Evolutionary conservation across 2,888 invertebrate species (phyloP).

Genomic region (Lomographa bimaculata): DNA sequence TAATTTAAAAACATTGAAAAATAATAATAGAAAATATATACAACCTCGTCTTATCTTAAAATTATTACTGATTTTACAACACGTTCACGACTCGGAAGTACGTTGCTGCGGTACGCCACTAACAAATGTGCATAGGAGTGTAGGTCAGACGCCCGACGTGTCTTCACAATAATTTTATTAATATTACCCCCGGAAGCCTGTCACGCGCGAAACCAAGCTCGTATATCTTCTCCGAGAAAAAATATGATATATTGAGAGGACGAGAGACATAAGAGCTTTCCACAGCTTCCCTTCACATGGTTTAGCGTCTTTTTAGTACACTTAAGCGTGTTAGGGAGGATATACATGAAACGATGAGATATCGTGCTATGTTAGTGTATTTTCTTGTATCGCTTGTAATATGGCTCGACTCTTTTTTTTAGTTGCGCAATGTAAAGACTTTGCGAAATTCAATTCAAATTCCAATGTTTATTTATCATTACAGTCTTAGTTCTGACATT

Average conservation of each 20-base stretch:
- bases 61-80: no score
- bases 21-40: no score
- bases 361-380: slow-evolving; percentile 10
- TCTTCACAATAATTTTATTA: slow-evolving; percentile 82
- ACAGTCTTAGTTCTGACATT: no score
- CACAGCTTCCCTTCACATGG: slow-evolving; percentile 62
- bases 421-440: no score
- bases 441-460: no score
- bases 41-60: no score
- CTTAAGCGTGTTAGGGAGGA: slow-evolving; percentile 29
- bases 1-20: no score
- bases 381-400: slow-evolving; percentile 6
- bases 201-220: slow-evolving; percentile 78
- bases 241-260: slow-evolving; percentile 81
- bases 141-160: slow-evolving; percentile 70
- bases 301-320: slow-evolving; percentile 65
- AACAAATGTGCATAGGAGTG: slow-evolving; percentile 43
- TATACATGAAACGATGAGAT: slow-evolving; percentile 19
- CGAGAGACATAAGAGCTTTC: slow-evolving; percentile 73
- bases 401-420: background rate
- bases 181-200: slow-evolving; percentile 79
- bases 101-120: slow-evolving; percentile 26
- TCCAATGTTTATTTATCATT: no score
- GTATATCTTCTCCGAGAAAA: slow-evolving; percentile 76
- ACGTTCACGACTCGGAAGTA: no score